Evolutionary conservation across 1,140 invertebrate genomes (phyloP), one percentile per base, ranked within the genome.

Genomic region (Sminthurides bifidus): DNA sequence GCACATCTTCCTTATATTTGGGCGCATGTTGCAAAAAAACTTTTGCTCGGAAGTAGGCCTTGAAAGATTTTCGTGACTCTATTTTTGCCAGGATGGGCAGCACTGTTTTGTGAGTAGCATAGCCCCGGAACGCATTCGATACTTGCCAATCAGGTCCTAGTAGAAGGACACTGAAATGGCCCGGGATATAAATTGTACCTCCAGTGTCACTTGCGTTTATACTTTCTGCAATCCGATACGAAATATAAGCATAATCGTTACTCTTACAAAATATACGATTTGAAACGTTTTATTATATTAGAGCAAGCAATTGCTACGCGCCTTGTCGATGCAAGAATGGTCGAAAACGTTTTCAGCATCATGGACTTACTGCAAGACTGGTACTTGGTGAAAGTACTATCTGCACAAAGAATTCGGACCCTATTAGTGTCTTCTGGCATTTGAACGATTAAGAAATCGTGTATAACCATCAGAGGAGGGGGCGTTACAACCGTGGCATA

Each of bases 101-200:
- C 24, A 21, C 41, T 14, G 41, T 43, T 10, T 21, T 10, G 17
- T 43, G 41, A 43, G 41, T 43, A 14, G 41, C 41, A 21, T 10
- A 10, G 6, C 41, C 41, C 17, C 8, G n/a, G 41, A 17, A 43
- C 8, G 41, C 17, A 21, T 43, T 43, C 17, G 10, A 10, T 6
- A 43, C 41, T 21, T 43, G 10, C 41, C 10, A 21, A 19, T 43
- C 41, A 15, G 10, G 15, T 23, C 53, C 44, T 8, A 5, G 19
- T 12, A 55, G 15, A 17, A 55, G 24, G 5, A 55, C 21, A 23
- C 53, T 55, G 44, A 55, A 55, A 24, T 45, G 23, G 23, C 53
- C 44, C 10, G 53, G 53, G 15, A 55, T 30, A 31, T 55, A 55
- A 2, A 55, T 19, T 14, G 41, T 37, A 23, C 30, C 35, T 4